phyloP scores from a whole-genome alignment of 2,797 vertebrate species.

The Sorex maritimensis region DNA sequence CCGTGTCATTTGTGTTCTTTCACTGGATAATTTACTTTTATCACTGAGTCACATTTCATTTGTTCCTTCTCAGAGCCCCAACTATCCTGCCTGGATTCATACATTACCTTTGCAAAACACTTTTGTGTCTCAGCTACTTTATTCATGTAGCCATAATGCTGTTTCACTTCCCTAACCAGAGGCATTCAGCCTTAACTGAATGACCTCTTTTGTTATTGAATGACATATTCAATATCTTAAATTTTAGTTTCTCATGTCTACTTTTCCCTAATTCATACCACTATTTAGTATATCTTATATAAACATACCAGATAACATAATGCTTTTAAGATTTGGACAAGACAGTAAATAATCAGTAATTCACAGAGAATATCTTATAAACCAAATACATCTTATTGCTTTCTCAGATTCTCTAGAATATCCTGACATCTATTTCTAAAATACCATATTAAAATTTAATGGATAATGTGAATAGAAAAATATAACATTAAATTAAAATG shows the following conservation, averaged over 20 bases:
- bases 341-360: neutral
- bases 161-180: neutral
- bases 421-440: neutral
- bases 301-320: neutral
- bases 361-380: slow-evolving; percentile 3
- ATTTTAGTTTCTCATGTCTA: neutral
- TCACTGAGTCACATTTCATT: neutral
- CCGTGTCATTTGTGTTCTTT: neutral
- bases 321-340: neutral
- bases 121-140: neutral
- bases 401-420: neutral
- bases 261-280: neutral
- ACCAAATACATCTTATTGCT: neutral
- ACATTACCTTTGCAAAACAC: neutral
- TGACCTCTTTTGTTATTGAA: neutral
- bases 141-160: neutral
- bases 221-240: neutral
- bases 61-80: neutral
- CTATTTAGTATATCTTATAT: neutral
- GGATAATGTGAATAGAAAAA: neutral
- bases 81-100: neutral
- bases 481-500: slow-evolving; percentile 48
- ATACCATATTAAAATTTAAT: neutral
- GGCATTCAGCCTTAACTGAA: neutral
- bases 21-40: neutral